Base-by-base conservation (phyloP, 2,113 vertebrate species). In the Zeus faber region DNA sequence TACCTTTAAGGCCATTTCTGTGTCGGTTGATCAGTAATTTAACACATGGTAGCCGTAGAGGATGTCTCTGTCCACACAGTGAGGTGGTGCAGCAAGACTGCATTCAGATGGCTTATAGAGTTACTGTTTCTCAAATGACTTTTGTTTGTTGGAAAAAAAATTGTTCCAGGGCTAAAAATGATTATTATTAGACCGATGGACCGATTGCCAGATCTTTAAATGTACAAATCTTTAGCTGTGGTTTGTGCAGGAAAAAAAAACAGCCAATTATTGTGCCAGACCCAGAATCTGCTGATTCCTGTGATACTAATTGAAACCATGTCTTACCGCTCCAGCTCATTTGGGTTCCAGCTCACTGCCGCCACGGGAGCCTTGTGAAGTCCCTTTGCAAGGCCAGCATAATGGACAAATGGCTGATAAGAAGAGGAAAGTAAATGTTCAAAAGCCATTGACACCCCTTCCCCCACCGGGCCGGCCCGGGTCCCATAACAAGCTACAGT, bases 301-400 rank as follows among this genome's bases (percentile, higher is more conserved):
- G 23, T n/a, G 33, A 33, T 39, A 35, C 65, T 76, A 66, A 76
- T 79, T 76, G 56, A 67, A 82, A 64, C 58, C 73, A 68, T n/a
- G 37, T 52, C 24, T 27, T n/a, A n/a, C n/a, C 20, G 41, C 57
- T 49, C 45, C 1, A 17, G 40, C 49, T 49, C 45, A 3, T 29
- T 70, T 52, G 27, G 39, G 49, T 69, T 54, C 17, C 2, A 54
- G 58, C 45, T 64, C 20, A 1, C 14, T 45, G 45, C 23, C 70
- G 61, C 73, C 4, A 6, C 69, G 48, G 64, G 67, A 67, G 43
- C 26, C 57, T 2, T n/a, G 41, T 54, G 18, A 61, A 25, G 23
- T 8, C 24, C 17, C 49, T 37, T 4, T 23, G 49, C 20, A 21
- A 23, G 7, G 31, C 4, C 25, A 40, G 2, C 16, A 11, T 24